These are phyloP conservation scores for Graphium colonna DNA, from an alignment of 2,888 invertebrate species.

Conservation along the genomic window DNA sequence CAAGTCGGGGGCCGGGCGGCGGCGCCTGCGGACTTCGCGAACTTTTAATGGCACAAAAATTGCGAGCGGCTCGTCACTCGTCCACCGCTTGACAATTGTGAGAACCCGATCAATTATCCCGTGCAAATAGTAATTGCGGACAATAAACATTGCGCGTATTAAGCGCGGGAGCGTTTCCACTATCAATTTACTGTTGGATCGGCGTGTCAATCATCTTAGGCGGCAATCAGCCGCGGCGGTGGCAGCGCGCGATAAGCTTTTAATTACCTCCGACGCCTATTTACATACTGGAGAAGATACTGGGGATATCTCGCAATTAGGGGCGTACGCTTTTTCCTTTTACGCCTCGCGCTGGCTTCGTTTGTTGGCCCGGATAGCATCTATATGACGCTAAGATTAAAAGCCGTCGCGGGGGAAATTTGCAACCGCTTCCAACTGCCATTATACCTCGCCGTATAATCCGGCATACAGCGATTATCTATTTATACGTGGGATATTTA, in stretches of 20 bases:
- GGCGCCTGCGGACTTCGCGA: conserved; percentile 50
- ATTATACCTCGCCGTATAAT: neutral
- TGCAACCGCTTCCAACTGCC: conserved; percentile 31
- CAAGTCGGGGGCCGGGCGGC: conserved; percentile 44
- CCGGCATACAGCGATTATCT: conserved; percentile 34
- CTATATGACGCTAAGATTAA: conserved; percentile 68
- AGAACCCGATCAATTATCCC: conserved; percentile 77
- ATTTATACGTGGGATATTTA: conserved; percentile 35
- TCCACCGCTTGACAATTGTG: conserved; percentile 74
- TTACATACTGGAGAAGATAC: conserved; percentile 76
- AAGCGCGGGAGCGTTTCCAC: conserved; percentile 68
- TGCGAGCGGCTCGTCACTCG: conserved; percentile 67
- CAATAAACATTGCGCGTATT: conserved; percentile 67
- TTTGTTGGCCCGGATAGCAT: conserved; percentile 63
- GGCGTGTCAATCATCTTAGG: conserved; percentile 75
- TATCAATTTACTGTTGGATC: conserved; percentile 70
- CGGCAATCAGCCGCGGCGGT: conserved; percentile 66
- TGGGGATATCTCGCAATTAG: conserved; percentile 74
- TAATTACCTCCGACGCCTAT: conserved; percentile 76
- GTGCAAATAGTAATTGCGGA: conserved; percentile 75
- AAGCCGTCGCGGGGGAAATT: conserved; percentile 46
- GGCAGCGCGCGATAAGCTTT: conserved; percentile 73
- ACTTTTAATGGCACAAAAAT: conserved; percentile 61
- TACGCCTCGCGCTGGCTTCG: conserved; percentile 55
- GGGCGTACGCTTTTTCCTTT: conserved; percentile 71